These are phyloP conservation scores for Lymantria monacha DNA, from an alignment of 2,888 invertebrate genomes.

Conservation along the genomic window DNA sequence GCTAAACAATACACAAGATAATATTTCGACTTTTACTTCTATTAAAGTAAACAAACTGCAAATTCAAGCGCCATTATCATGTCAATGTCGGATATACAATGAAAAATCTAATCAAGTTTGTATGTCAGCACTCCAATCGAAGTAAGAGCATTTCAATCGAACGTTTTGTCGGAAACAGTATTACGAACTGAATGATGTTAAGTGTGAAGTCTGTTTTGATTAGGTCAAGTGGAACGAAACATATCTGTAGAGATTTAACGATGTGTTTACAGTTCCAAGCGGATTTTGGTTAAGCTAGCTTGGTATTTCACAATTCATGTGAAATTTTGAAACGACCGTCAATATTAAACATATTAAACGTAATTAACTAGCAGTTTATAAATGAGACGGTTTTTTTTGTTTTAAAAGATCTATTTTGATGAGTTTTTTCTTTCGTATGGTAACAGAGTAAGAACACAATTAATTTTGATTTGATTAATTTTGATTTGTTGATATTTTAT, in stretches of 20 bases:
- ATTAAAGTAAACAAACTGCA: neutral
- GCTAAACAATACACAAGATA: no score
- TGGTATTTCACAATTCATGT: no score
- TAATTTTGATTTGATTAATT: no score
- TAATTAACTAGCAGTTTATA: no score
- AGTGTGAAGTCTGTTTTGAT: neutral
- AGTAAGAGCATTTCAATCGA: neutral
- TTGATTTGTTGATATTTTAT: no score
- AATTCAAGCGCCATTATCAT: neutral
- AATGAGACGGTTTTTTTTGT: no score
- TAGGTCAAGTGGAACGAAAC: neutral
- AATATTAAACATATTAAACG: no score
- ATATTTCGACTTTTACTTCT: neutral
- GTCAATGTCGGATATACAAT: neutral
- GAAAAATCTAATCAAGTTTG: neutral
- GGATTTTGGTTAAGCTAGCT: no score
- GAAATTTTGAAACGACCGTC: no score
- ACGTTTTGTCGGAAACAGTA: neutral
- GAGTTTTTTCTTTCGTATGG: no score
- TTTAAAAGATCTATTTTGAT: no score
- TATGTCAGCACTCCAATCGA: constrained; percentile 4
- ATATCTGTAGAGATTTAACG: neutral
- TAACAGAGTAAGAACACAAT: no score
- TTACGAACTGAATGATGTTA: neutral
- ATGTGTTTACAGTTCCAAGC: neutral